Base-by-base conservation (phyloP, 2,797 vertebrate species). In the Anguilla pacifica region DNA sequence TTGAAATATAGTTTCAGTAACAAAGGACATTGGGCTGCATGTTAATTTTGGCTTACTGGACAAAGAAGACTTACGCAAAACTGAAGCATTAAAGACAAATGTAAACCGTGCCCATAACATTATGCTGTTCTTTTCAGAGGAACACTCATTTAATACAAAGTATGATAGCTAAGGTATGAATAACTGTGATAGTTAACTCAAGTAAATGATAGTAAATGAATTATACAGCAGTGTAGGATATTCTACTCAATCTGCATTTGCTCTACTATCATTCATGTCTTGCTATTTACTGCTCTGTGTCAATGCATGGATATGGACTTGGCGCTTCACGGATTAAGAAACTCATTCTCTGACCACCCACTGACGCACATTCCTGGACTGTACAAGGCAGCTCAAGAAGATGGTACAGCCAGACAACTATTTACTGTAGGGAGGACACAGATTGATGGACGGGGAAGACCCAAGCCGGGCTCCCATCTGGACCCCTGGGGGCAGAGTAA, bases 371-470 rank as follows among this genome's bases (percentile, higher is more conserved):
- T 35, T 39, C 72, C 72, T 28, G 28, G 9, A 72, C 74, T 39
- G n/a, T 39, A 46, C 31, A 6, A 79, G 15, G 39, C 39, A 22
- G 74, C n/a, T 15, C 74, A 79, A 28, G 11, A 9, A 35, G 11
- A 35, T 46, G 39, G 74, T 17, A 46, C 39, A 43, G 35, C 74
- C 17, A 0, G 74, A 39, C 39, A 39, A 17, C 35, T 6, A 17
- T 39, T 46, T 46, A 79, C 31, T 6, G 31, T 17, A 17, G 74
- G 35, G 74, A 79, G 74, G 74, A 79, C 35, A 43, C 7, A 39
- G 39, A 61, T 85, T 85, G 83, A 85, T 85, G 55, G 83, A 85
- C 28, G 35, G 53, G 57, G 39, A 57, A 85, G 28, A 35, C 55
- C 35, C 53, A 85, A 85, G 31, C 57, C 35, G 17, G 55, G 35